A percentile compares a stretch with the other conserved stretches of the same genome.
Evolutionary conservation across 2,888 invertebrate species (phyloP).

Genomic region (Scotopteryx bipunctaria): DNA sequence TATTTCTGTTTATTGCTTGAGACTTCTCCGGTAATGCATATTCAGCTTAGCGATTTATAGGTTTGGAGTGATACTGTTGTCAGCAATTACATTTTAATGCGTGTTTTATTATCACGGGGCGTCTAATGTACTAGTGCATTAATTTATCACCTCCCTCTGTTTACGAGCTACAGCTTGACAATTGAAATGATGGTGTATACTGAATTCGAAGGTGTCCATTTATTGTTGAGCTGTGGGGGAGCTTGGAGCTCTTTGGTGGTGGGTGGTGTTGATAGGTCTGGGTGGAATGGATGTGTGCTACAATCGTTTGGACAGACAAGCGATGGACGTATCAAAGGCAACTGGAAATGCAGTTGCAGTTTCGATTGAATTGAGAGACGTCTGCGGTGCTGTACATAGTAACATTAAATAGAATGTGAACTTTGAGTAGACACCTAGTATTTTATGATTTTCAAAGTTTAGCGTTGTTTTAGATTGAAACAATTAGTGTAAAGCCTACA

Average conservation of each 20-base stretch:
- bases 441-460: no score
- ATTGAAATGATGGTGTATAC: constrained; percentile 76
- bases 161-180: constrained; percentile 77
- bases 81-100: constrained; percentile 80
- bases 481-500: no score
- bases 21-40: constrained; percentile 45
- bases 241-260: constrained; percentile 42
- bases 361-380: constrained; percentile 78
- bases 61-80: constrained; percentile 50
- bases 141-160: constrained; percentile 79
- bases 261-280: constrained; percentile 52
- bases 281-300: constrained; percentile 56
- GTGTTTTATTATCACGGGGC: constrained; percentile 78
- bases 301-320: constrained; percentile 80
- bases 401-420: not conserved
- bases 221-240: constrained; percentile 45
- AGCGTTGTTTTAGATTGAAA: no score
- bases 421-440: no score
- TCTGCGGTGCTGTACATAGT: constrained; percentile 59
- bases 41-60: constrained; percentile 11
- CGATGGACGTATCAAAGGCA: constrained; percentile 82
- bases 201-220: constrained; percentile 62
- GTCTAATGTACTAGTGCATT: constrained; percentile 80
- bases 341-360: constrained; percentile 79
- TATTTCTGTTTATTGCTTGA: not conserved